Conservation (phyloP, 2,888 invertebrate genomes). For the Linnaemya tessellans region DNA sequence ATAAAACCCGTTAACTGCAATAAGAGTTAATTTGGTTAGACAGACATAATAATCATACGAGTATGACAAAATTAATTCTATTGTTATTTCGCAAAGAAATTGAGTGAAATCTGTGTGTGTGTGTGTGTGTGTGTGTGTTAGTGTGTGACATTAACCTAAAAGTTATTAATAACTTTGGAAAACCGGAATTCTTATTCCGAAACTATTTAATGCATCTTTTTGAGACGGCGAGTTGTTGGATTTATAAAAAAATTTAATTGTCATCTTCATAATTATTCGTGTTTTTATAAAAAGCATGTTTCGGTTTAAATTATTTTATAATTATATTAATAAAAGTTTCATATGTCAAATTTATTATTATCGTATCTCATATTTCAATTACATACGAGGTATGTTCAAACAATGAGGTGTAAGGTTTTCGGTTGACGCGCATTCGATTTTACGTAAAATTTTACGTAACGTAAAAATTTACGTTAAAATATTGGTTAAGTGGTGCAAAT, state of each 20-base stretch:
- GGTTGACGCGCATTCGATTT: too few species aligned
- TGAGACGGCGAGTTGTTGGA: constrained; percentile 7
- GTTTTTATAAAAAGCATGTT: too few species aligned
- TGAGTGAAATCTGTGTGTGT: constrained; percentile 4
- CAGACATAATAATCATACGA: constrained; percentile 6
- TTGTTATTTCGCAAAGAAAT: background rate
- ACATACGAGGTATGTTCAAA: too few species aligned
- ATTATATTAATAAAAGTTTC: too few species aligned
- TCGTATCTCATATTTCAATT: too few species aligned
- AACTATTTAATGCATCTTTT: background rate
- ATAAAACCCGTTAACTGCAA: constrained; percentile 55
- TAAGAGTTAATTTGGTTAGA: constrained; percentile 48
- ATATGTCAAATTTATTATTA: too few species aligned
- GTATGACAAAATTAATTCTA: constrained; percentile 31
- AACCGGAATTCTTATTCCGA: background rate
- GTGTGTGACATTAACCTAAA: constrained; percentile 63
- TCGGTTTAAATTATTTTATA: too few species aligned
- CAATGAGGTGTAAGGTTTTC: too few species aligned
- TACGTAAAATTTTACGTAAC: too few species aligned
- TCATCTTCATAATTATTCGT: background rate
- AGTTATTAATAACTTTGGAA: background rate
- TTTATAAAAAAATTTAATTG: background rate
- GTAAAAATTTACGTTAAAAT: too few species aligned
- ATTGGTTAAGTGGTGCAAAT: too few species aligned
- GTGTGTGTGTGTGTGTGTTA: too few species aligned